Evolutionary conservation across 92 coral and sea anemone species (phyloP).

Genomic region (Phenganax marumi): DNA sequence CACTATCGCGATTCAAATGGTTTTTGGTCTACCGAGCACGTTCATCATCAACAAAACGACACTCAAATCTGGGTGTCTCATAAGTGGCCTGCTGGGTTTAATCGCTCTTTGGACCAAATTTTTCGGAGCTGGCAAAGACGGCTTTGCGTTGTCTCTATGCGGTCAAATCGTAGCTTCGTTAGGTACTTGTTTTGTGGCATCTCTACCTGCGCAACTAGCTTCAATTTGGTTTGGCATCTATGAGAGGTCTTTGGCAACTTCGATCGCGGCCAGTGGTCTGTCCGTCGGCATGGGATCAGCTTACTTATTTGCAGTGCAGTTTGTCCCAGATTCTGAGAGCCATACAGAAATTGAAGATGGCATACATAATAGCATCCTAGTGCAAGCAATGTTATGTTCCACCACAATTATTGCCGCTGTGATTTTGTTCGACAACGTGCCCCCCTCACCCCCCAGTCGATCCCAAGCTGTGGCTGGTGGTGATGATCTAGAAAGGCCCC

Average conservation of each 20-base stretch:
- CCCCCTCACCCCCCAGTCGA: constrained; percentile 20
- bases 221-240: constrained; percentile 34
- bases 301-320: constrained; percentile 30
- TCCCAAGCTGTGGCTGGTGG: constrained; percentile 22
- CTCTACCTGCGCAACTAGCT: constrained; percentile 32
- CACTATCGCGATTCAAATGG: constrained; percentile 10
- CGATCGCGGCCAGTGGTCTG: constrained; percentile 29
- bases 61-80: constrained; percentile 24
- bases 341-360: constrained; percentile 24
- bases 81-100: constrained; percentile 31
- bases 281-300: constrained; percentile 35
- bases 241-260: constrained; percentile 30
- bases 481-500: neutral
- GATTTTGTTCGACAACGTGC: constrained; percentile 20
- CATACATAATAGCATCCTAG: constrained; percentile 20
- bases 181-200: constrained; percentile 29
- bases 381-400: constrained; percentile 43
- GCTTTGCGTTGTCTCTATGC: constrained; percentile 16
- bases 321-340: constrained; percentile 28
- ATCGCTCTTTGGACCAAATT: constrained; percentile 36
- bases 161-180: constrained; percentile 34
- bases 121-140: constrained; percentile 17
- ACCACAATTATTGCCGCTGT: constrained; percentile 37
- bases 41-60: constrained; percentile 19
- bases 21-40: constrained; percentile 32